Conservation (phyloP, 2,113 vertebrate genomes). For the Protomyctophum bolini region DNA sequence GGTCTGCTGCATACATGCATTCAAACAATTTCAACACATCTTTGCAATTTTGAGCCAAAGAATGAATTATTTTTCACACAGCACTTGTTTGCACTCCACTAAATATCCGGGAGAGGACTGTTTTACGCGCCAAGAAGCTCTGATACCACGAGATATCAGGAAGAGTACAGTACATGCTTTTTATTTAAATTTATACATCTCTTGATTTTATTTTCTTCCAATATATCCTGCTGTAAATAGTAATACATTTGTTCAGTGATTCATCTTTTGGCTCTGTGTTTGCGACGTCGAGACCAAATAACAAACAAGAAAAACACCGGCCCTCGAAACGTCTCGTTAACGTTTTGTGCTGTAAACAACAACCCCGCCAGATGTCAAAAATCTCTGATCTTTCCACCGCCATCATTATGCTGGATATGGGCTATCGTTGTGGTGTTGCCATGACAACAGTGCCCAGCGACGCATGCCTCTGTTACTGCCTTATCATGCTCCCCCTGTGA, state of each 20-base stretch:
- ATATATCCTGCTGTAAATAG: slow-evolving; percentile 13
- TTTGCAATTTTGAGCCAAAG: slow-evolving; percentile 72
- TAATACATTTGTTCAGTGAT: slow-evolving; percentile 17
- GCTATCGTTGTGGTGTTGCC: slow-evolving; percentile 44
- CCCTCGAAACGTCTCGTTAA: too few species aligned
- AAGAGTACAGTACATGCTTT: neutral
- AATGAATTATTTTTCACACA: slow-evolving; percentile 39
- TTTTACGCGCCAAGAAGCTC: neutral
- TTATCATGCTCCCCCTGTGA: slow-evolving; percentile 40
- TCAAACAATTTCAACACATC: slow-evolving; percentile 49
- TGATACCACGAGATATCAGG: slow-evolving; percentile 1
- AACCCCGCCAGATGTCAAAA: slow-evolving; percentile 3
- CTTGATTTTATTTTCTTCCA: neutral
- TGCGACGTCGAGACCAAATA: too few species aligned
- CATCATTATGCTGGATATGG: slow-evolving; percentile 18
- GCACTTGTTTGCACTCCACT: slow-evolving; percentile 59
- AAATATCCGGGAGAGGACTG: slow-evolving; percentile 47
- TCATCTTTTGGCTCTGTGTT: too few species aligned
- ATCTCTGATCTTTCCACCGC: neutral
- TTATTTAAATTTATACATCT: neutral
- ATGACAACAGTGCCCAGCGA: slow-evolving; percentile 56
- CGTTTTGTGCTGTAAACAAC: too few species aligned
- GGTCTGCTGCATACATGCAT: neutral
- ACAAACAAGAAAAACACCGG: too few species aligned
- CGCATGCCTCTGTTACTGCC: slow-evolving; percentile 47